phyloP scores from a whole-genome alignment of 2,113 vertebrate species.

The Carettochelys insculpta region DNA sequence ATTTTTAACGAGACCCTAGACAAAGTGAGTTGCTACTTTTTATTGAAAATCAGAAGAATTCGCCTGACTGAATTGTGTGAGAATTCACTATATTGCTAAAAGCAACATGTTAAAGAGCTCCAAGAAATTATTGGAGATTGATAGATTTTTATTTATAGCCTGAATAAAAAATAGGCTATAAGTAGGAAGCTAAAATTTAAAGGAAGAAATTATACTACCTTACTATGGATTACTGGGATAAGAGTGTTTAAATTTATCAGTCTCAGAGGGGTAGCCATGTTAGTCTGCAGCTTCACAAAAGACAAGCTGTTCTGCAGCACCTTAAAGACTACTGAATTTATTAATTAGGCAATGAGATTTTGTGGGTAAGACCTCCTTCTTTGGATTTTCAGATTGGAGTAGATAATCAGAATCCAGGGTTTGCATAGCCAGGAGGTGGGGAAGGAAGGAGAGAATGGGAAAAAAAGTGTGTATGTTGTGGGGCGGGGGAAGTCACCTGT shows the following conservation, averaged over 20 bases:
- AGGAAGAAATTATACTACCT: neutral
- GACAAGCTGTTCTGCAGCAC: too few species aligned
- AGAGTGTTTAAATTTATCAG: neutral
- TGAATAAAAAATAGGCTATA: neutral
- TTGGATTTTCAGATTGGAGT: too few species aligned
- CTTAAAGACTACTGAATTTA: too few species aligned
- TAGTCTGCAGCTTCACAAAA: too few species aligned
- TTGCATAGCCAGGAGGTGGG: too few species aligned
- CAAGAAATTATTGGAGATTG: fast-evolving
- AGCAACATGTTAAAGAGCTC: neutral
- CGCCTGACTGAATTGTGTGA: neutral
- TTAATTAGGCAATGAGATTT: too few species aligned
- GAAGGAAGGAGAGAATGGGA: too few species aligned
- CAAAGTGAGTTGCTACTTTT: neutral
- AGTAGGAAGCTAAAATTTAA: neutral
- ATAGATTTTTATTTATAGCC: neutral
- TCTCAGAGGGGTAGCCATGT: too few species aligned
- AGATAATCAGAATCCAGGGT: too few species aligned
- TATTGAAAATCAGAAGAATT: neutral
- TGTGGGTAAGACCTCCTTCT: too few species aligned
- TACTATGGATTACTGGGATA: neutral
- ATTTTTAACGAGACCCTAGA: neutral
- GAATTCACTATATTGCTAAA: neutral
- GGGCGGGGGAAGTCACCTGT: too few species aligned
- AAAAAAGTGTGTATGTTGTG: too few species aligned